phyloP scores from a whole-genome alignment of 2,113 vertebrate genomes.

The Pseudolaguvia tuberculata region DNA sequence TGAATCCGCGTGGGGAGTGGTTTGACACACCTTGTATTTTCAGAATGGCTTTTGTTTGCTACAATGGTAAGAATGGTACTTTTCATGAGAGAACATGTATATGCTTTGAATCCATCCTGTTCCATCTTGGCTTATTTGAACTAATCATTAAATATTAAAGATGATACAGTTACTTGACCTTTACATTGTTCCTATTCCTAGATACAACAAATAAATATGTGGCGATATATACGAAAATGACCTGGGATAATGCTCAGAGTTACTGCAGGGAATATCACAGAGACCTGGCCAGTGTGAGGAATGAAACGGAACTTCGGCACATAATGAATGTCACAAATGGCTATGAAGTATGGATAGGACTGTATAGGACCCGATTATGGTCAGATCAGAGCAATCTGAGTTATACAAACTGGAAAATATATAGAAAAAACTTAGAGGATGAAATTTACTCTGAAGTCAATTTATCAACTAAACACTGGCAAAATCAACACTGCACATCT shows the following conservation, averaged over 20 bases:
- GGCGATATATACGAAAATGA: accelerated
- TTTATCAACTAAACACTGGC: accelerated
- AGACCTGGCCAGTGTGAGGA: conserved; percentile 44
- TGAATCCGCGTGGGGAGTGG: background rate
- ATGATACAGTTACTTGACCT: background rate
- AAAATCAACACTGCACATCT: conserved; percentile 12
- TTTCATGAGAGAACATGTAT: background rate
- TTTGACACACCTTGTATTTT: background rate
- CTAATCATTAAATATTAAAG: background rate
- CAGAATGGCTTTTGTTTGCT: background rate
- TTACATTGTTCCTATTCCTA: background rate
- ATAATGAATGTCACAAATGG: background rate
- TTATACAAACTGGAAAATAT: conserved; percentile 40
- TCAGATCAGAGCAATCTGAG: conserved; percentile 26
- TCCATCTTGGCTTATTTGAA: background rate
- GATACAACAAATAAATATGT: conserved; percentile 8
- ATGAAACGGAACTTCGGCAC: background rate
- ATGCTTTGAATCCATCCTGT: background rate
- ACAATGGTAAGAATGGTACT: conserved; percentile 23
- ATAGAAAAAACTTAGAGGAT: accelerated
- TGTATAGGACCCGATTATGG: conserved; percentile 49
- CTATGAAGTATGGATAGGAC: conserved; percentile 44
- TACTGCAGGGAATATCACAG: conserved; percentile 37
- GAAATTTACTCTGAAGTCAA: too few relatives aligned
- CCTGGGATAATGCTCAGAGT: background rate